These are phyloP conservation scores for Parasteatoda tepidariorum DNA, from an alignment of 1,140 invertebrate species.

Conservation along the genomic window DNA sequence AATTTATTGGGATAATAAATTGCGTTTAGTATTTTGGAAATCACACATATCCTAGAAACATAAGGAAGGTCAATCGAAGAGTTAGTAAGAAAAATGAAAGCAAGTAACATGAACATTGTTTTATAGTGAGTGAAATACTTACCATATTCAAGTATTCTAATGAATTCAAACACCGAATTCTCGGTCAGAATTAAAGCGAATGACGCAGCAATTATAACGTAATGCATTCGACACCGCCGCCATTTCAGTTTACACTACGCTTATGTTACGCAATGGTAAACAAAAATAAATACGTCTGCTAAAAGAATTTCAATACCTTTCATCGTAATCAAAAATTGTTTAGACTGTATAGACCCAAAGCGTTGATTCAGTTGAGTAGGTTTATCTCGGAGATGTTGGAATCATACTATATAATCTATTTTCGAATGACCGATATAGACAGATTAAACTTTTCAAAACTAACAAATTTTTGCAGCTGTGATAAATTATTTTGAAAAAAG, in stretches of 20 bases:
- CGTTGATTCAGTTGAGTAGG: no score
- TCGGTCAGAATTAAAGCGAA: slow-evolving; percentile 65
- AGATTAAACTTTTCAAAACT: no score
- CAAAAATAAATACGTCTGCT: no score
- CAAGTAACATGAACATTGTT: background rate
- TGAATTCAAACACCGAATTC: slow-evolving; percentile 61
- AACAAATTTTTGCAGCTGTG: no score
- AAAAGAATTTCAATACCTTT: no score
- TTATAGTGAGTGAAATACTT: background rate
- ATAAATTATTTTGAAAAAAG: no score
- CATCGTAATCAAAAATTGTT: no score
- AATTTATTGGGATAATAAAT: background rate
- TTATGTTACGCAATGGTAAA: no score
- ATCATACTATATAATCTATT: no score
- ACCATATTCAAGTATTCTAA: slow-evolving; percentile 44
- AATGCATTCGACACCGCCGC: slow-evolving; percentile 62
- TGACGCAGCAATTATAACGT: slow-evolving; percentile 62
- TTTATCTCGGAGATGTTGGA: no score
- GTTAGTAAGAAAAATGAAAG: background rate
- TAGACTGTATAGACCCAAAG: no score
- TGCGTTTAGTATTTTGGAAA: background rate
- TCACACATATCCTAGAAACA: background rate
- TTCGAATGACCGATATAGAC: no score
- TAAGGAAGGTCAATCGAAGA: background rate
- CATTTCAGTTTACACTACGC: slow-evolving; percentile 61